Percentiles rank a stretch among this genome's conserved stretches.
Evolutionary conservation across 2,797 vertebrate genomes (phyloP).

Genomic region (Erpetoichthys calabaricus): DNA sequence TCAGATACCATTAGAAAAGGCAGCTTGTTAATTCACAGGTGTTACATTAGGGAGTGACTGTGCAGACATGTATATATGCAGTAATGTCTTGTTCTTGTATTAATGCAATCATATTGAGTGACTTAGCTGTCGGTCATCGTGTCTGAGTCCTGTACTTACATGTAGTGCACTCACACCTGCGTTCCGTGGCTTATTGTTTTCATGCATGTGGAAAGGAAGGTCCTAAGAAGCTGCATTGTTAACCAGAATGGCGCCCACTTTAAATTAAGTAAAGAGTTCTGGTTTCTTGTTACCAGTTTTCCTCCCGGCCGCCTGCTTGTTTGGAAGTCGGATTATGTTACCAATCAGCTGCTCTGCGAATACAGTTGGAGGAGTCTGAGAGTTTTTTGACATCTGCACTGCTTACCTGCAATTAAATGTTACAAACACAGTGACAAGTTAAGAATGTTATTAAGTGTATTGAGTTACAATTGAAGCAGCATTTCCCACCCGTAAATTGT

Average conservation of each 20-base stretch:
- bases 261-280: not conserved
- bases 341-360: not conserved
- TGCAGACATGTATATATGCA: slow-evolving; percentile 3
- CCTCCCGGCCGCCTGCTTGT: not conserved
- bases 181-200: no score
- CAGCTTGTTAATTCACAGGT: no score
- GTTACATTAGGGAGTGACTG: slow-evolving; percentile 31
- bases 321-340: not conserved
- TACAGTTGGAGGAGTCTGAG: slow-evolving; percentile 12
- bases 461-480: slow-evolving; percentile 49
- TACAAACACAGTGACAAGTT: slow-evolving; percentile 34
- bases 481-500: slow-evolving; percentile 41
- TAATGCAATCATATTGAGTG: slow-evolving; percentile 29
- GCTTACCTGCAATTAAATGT: slow-evolving; percentile 43
- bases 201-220: no score
- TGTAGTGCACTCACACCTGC: not conserved
- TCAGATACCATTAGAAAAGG: no score
- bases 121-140: slow-evolving; percentile 27
- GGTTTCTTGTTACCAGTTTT: not conserved
- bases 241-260: no score
- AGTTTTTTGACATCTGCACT: slow-evolving; percentile 47
- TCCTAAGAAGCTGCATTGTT: no score
- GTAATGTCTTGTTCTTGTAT: slow-evolving; percentile 23
- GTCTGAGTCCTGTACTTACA: slow-evolving; percentile 20
- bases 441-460: slow-evolving; percentile 35